Evolutionary conservation across 2,113 vertebrate species (phyloP), one percentile per base, ranked within the genome.

Genomic region (Sapayoa aenigma): DNA sequence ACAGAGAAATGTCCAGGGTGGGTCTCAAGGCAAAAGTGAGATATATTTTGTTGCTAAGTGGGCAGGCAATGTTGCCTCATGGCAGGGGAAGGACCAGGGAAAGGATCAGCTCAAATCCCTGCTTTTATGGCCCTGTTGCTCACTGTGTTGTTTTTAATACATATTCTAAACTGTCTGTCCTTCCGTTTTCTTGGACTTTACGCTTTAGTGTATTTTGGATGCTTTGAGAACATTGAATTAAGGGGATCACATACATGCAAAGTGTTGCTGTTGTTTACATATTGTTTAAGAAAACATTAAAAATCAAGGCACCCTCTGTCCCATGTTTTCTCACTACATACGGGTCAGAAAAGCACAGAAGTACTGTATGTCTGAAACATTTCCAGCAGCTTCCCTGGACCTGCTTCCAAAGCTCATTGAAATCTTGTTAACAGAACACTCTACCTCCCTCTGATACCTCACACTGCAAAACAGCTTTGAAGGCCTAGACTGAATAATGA

Each of bases 381-480:
- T 96, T 96, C 94, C 93, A 96, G 95, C 95, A 91, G 86, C 89
- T 95, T 97, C 95, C 88, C 89, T 93, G 78, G 92, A 96, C 95
- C 94, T 95, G 91, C 91, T 96, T 96, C 94, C 91, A 94, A 96
- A 96, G 91, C 91, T 96, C 91, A 93, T 95, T 96, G 92, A 95
- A 96, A 95, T 96, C 92, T 95, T 93, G 94, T 96, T 96, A 95
- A 90, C 89, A 93, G 94, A 95, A 82, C 84, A 89, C 82, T 95
- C 91, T 95, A 95, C 95, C 94, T 96, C 95, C 95, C 90, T 92
- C 94, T 93, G 94, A 97, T 94, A 96, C 95, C 94, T 94, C 84
- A 93, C 93, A 90, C 91, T 94, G 91, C 88, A 93, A 55, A 95
- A 91, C 90, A 94, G 88, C 90, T 95, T 97, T 96, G 95, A 95